A percentile compares a stretch with the other conserved stretches of the same genome.
phyloP scores from a whole-genome alignment of 2,888 invertebrate species.

The Aleiodes testaceus region DNA sequence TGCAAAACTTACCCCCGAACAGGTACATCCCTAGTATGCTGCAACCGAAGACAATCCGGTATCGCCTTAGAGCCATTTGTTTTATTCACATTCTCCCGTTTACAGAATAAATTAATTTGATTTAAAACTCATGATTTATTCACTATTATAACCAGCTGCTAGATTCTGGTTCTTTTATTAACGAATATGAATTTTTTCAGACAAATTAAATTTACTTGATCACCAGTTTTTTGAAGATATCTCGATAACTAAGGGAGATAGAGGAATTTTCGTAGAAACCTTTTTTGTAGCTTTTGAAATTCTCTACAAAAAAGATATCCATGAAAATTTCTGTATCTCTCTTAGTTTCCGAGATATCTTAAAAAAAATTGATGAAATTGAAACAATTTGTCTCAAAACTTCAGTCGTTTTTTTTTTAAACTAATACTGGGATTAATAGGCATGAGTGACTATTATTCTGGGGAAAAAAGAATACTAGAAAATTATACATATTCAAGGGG shows the following conservation, averaged over 20 bases:
- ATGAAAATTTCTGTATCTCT: too few relatives aligned
- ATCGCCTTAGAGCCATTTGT: slow-evolving; percentile 57
- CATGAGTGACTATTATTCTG: background rate
- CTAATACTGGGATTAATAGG: background rate
- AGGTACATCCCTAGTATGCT: slow-evolving; percentile 99
- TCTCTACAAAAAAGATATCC: too few relatives aligned
- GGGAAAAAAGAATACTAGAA: background rate
- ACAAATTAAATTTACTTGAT: too few relatives aligned
- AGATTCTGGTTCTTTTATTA: background rate
- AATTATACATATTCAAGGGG: background rate
- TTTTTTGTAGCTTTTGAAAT: too few relatives aligned
- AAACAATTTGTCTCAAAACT: too few relatives aligned
- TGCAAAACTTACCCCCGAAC: slow-evolving; percentile 99
- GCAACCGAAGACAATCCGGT: slow-evolving; percentile 74
- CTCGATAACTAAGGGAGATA: too few relatives aligned
- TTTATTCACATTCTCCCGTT: slow-evolving; percentile 18
- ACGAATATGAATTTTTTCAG: too few relatives aligned
- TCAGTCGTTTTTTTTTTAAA: background rate
- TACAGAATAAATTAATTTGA: background rate
- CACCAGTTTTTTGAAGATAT: too few relatives aligned
- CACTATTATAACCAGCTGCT: background rate
- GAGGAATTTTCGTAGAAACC: too few relatives aligned
- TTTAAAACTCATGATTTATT: slow-evolving; percentile 11
- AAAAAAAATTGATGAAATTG: too few relatives aligned
- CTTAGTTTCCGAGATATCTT: too few relatives aligned